Evolutionary conservation across 2,113 vertebrate species (phyloP).

Genomic region (Drymodes brunneopygia): DNA sequence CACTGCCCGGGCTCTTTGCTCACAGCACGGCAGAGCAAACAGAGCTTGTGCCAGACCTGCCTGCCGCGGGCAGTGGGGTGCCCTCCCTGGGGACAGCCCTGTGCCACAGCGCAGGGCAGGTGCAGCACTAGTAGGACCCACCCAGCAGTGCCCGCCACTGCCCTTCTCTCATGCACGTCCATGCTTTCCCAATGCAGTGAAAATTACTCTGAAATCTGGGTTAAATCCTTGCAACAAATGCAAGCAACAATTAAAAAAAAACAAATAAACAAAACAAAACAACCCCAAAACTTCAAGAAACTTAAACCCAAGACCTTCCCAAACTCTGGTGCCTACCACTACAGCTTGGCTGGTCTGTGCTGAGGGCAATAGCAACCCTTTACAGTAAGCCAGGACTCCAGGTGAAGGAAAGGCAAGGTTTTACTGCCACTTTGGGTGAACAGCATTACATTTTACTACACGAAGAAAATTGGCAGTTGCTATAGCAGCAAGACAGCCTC

Average conservation of each 20-base stretch:
- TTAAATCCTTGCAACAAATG: neutral
- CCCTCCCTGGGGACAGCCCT: neutral
- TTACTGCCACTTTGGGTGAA: neutral
- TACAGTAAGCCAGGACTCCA: neutral
- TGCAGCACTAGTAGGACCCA: neutral
- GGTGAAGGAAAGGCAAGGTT: neutral
- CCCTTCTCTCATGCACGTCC: neutral
- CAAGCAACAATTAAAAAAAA: neutral
- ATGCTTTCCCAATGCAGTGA: neutral
- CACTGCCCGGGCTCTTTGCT: neutral
- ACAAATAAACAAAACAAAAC: neutral
- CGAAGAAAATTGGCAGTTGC: neutral
- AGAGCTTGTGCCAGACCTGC: neutral
- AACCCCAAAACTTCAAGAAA: neutral
- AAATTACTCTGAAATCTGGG: neutral
- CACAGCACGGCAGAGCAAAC: neutral
- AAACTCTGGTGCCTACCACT: neutral
- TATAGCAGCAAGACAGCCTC: neutral
- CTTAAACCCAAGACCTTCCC: neutral
- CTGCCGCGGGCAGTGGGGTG: accelerated
- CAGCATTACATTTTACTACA: neutral
- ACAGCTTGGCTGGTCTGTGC: neutral
- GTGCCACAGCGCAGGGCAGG: neutral
- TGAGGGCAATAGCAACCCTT: neutral
- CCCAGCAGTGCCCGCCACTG: accelerated